A percentile compares a stretch with the other conserved stretches of the same genome.
Conservation (phyloP, 2,888 invertebrate species). For the Lissocephala sabroskyi region DNA sequence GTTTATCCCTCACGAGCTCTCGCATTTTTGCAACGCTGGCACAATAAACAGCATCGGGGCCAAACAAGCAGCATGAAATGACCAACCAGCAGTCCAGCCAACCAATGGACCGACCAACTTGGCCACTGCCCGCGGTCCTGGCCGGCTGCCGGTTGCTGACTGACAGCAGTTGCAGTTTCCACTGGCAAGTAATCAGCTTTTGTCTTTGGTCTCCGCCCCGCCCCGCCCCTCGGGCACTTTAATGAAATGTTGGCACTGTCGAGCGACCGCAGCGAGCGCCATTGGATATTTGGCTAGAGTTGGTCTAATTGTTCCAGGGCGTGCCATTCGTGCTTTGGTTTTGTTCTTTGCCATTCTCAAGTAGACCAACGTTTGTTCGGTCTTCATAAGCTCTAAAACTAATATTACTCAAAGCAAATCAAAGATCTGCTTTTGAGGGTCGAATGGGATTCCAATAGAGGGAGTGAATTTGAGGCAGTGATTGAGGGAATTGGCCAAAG, state of each 20-base stretch:
- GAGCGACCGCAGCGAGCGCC: constrained; percentile 15
- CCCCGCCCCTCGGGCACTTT: constrained; percentile 36
- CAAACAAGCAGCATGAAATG: constrained; percentile 34
- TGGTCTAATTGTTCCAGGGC: constrained; percentile 3
- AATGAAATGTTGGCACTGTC: constrained; percentile 55
- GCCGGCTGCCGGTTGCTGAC: not conserved
- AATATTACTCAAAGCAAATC: too few species aligned
- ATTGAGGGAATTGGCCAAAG: too few species aligned
- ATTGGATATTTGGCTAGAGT: not conserved
- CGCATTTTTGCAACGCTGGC: constrained; percentile 45
- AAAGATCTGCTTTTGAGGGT: too few species aligned
- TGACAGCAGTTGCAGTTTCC: constrained; percentile 39
- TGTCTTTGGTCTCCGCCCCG: constrained; percentile 48
- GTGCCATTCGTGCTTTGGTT: not conserved
- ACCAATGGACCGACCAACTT: constrained; percentile 13
- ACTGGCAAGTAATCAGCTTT: constrained; percentile 58
- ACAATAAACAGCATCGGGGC: constrained; percentile 40
- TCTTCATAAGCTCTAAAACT: too few species aligned
- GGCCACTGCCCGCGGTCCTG: constrained; percentile 2
- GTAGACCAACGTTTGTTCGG: too few species aligned
- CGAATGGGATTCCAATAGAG: too few species aligned
- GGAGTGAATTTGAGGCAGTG: too few species aligned
- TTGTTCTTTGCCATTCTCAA: not conserved
- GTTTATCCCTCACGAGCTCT: constrained; percentile 43
- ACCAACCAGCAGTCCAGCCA: constrained; percentile 30